Evolutionary conservation across 1,140 invertebrate species (phyloP).

Genomic region (Battus philenor): DNA sequence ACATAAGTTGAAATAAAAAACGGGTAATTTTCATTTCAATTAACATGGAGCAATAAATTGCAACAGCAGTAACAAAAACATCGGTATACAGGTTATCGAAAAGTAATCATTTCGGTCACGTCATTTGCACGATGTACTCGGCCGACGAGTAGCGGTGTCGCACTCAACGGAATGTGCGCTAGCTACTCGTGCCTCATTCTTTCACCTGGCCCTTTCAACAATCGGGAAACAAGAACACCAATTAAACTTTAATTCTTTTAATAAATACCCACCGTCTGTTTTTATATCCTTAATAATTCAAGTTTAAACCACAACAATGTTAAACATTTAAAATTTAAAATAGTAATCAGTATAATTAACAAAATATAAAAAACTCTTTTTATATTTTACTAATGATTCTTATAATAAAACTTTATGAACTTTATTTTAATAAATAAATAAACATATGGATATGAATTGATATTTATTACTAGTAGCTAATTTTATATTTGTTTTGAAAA

Average conservation of each 20-base stretch:
- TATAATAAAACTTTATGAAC: too few relatives aligned
- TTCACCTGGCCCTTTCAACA: neutral
- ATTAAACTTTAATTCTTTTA: slow-evolving; percentile 5
- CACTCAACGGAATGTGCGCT: slow-evolving; percentile 12
- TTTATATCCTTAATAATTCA: too few relatives aligned
- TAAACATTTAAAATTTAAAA: too few relatives aligned
- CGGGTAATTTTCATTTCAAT: neutral
- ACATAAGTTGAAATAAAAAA: neutral
- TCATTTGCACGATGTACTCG: neutral
- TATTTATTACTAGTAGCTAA: too few relatives aligned
- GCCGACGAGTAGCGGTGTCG: slow-evolving; percentile 4
- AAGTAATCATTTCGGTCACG: slow-evolving; percentile 14
- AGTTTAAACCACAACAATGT: too few relatives aligned
- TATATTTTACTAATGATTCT: too few relatives aligned
- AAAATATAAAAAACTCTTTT: too few relatives aligned
- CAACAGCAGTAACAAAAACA: slow-evolving; percentile 2
- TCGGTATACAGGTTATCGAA: neutral
- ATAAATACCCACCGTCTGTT: slow-evolving; percentile 1
- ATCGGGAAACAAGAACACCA: neutral
- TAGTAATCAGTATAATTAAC: too few relatives aligned
- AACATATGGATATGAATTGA: too few relatives aligned
- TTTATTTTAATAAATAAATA: too few relatives aligned
- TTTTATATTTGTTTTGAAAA: too few relatives aligned
- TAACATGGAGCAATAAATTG: neutral
- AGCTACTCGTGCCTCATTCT: neutral